Percentiles rank a stretch among this genome's conserved stretches.
Evolutionary conservation across 2,797 vertebrate species (phyloP).

Genomic region (Crax fasciolata): DNA sequence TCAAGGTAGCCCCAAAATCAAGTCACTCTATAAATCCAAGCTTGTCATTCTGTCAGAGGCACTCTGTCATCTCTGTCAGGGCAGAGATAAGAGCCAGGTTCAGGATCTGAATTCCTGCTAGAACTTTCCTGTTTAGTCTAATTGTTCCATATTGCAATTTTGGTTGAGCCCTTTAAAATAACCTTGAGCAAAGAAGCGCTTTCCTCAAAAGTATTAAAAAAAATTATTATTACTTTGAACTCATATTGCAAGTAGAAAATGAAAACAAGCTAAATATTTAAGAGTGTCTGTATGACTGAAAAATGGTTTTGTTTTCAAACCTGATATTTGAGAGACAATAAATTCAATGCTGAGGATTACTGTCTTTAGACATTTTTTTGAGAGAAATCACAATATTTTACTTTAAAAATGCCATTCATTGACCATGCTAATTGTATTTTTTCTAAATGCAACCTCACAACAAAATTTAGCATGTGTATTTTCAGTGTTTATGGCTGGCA

Average conservation of each 20-base stretch:
- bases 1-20: not conserved
- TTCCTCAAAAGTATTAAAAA: not conserved
- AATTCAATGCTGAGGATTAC: not conserved
- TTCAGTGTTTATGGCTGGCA: constrained; percentile 15
- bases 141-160: not conserved
- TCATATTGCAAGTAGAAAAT: not conserved
- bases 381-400: not conserved
- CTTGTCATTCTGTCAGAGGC: not conserved
- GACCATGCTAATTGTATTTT: not conserved
- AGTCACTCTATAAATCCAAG: not conserved
- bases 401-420: not conserved
- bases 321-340: not conserved
- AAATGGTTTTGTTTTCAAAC: not conserved
- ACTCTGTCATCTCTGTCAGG: too few relatives aligned
- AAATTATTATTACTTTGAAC: not conserved
- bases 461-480: not conserved
- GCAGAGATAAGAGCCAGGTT: not conserved
- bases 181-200: not conserved
- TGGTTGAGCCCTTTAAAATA: not conserved
- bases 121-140: not conserved
- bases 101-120: not conserved
- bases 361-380: not conserved
- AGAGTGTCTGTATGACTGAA: not conserved
- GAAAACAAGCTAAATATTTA: not conserved
- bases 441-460: not conserved